These are phyloP conservation scores for Ectobius pallidus DNA, from an alignment of 2,888 invertebrate species.

Conservation along the genomic window DNA sequence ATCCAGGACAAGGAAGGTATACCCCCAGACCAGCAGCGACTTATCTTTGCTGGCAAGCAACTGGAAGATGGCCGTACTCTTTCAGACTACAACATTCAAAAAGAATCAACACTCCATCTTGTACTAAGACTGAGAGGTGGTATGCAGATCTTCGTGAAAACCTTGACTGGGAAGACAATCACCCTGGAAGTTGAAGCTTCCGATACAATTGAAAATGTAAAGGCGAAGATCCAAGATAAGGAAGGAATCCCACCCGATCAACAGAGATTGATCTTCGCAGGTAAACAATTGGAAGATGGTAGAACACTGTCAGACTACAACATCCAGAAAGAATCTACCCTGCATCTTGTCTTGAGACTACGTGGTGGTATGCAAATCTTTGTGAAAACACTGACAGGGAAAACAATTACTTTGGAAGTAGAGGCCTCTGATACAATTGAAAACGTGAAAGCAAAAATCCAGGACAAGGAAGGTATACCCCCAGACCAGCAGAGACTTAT, in stretches of 20 bases:
- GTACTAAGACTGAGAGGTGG: constrained; percentile 67
- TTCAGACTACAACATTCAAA: constrained; percentile 64
- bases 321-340: constrained; percentile 52
- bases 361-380: constrained; percentile 15
- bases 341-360: background rate
- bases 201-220: constrained; percentile 15
- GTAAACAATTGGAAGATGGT: constrained; percentile 14
- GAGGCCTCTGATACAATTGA: constrained; percentile 15
- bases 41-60: constrained; percentile 50
- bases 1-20: constrained; percentile 55
- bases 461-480: constrained; percentile 18
- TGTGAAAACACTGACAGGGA: constrained; percentile 8
- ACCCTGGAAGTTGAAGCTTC: constrained; percentile 5
- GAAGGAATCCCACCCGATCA: constrained; percentile 19
- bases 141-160: constrained; percentile 16
- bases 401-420: constrained; percentile 10
- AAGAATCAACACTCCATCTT: constrained; percentile 63
- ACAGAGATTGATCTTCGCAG: constrained; percentile 2
- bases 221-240: constrained; percentile 17
- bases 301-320: constrained; percentile 11
- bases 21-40: constrained; percentile 42
- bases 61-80: constrained; percentile 59
- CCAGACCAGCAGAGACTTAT: constrained; percentile 2
- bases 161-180: constrained; percentile 7
- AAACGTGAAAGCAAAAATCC: constrained; percentile 21